A percentile compares a stretch with the other conserved stretches of the same genome.
Conservation (phyloP, 2,113 vertebrate genomes). For the Hippocampus zosterae region DNA sequence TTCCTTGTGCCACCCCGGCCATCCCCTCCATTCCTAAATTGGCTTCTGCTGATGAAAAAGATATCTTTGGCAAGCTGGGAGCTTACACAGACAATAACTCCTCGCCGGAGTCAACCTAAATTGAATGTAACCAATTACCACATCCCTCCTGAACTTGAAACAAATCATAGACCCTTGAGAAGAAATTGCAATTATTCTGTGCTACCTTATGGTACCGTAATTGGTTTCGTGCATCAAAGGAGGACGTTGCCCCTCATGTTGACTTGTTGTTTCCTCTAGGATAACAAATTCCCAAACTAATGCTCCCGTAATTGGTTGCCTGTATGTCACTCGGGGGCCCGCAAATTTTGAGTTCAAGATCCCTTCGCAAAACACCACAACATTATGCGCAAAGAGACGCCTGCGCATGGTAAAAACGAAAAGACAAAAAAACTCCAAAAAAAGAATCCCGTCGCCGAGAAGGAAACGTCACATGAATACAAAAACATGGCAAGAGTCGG, state of each 20-base stretch:
- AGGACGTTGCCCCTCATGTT: background rate
- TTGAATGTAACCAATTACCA: background rate
- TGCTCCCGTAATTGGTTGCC: conserved; percentile 38
- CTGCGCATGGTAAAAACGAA: background rate
- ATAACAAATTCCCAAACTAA: conserved; percentile 24
- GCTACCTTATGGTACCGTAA: conserved; percentile 16
- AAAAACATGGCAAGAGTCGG: background rate
- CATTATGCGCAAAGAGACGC: background rate
- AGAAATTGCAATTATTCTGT: background rate
- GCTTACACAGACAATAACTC: background rate
- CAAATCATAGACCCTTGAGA: background rate
- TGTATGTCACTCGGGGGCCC: conserved; percentile 27
- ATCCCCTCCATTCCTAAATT: background rate
- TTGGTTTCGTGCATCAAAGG: conserved; percentile 2
- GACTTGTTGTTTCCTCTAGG: conserved; percentile 14
- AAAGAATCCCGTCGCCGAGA: background rate
- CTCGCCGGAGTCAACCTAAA: background rate
- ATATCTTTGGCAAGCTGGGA: background rate
- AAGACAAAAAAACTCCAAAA: background rate
- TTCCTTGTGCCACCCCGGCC: background rate
- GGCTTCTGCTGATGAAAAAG: background rate
- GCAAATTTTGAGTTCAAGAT: conserved; percentile 10
- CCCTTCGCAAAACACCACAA: background rate
- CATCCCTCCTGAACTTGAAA: background rate
- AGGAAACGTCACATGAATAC: conserved; percentile 13